Conservation (phyloP, 2,888 invertebrate genomes). For the Hydrotaea diabolus region DNA sequence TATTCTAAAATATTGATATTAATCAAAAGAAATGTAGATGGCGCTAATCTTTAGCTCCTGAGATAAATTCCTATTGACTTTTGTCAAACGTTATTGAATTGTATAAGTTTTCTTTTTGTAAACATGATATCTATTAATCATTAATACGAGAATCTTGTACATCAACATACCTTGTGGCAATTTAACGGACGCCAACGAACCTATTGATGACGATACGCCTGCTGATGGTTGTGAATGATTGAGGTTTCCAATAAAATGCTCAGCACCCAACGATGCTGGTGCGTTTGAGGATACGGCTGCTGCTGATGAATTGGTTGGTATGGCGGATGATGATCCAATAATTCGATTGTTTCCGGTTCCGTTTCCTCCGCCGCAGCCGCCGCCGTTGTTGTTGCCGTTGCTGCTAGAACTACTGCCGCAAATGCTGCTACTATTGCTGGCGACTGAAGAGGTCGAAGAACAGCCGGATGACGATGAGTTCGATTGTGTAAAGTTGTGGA, state of each 20-base stretch:
- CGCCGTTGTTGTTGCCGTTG: slow-evolving; percentile 53
- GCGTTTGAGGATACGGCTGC: slow-evolving; percentile 40
- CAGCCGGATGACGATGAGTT: slow-evolving; percentile 71
- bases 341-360: slow-evolving; percentile 70
- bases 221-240: slow-evolving; percentile 68
- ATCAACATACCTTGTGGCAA: slow-evolving; percentile 57
- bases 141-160: no score
- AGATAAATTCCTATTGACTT: no score
- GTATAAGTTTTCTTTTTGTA: no score
- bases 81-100: no score
- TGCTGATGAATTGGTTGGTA: slow-evolving; percentile 50
- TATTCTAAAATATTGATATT: no score
- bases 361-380: slow-evolving; percentile 61
- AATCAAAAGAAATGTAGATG: no score
- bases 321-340: slow-evolving; percentile 50
- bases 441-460: slow-evolving; percentile 71
- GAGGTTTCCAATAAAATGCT: slow-evolving; percentile 72
- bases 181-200: slow-evolving; percentile 58
- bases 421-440: slow-evolving; percentile 74
- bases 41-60: no score
- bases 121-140: no score
- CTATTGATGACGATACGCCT: slow-evolving; percentile 55
- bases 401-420: slow-evolving; percentile 66
- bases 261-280: slow-evolving; percentile 68
- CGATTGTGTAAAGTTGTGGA: slow-evolving; percentile 77